These are phyloP conservation scores for Drosophila peninsularis DNA, from an alignment of 2,888 invertebrate species.

Conservation along the genomic window DNA sequence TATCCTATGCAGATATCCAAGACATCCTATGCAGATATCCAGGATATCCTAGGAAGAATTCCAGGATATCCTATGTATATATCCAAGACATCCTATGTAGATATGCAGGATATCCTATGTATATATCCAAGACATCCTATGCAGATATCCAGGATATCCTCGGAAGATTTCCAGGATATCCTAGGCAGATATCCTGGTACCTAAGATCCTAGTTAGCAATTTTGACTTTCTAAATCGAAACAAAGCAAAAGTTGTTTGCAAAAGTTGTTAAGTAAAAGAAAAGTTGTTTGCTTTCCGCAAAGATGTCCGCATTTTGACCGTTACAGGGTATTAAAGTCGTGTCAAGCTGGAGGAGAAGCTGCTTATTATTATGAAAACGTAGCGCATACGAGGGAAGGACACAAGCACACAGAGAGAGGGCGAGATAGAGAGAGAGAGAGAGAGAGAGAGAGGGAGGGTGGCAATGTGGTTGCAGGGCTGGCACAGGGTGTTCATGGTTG, in stretches of 20 bases:
- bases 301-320: not conserved
- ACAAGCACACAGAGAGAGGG: not conserved
- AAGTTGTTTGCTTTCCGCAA: not conserved
- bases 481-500: conserved; percentile 5
- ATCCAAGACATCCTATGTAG: too few species aligned
- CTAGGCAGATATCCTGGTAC: too few species aligned
- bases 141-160: too few species aligned
- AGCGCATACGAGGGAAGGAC: conserved; percentile 26
- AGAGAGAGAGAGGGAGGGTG: not conserved
- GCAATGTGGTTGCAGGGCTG: not conserved
- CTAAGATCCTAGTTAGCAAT: not conserved
- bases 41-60: too few species aligned
- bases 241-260: not conserved
- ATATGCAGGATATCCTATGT: too few species aligned
- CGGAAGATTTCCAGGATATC: too few species aligned
- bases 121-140: too few species aligned
- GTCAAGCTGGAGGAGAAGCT: conserved; percentile 27
- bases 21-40: too few species aligned
- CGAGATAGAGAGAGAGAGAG: not conserved
- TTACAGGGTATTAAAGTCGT: conserved; percentile 15
- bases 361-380: conserved; percentile 60
- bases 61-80: too few species aligned
- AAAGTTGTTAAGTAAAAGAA: not conserved
- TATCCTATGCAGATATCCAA: too few species aligned
- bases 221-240: not conserved